Base-by-base conservation (phyloP, 1,140 invertebrate species). In the Meloidogyne hapla region DNA sequence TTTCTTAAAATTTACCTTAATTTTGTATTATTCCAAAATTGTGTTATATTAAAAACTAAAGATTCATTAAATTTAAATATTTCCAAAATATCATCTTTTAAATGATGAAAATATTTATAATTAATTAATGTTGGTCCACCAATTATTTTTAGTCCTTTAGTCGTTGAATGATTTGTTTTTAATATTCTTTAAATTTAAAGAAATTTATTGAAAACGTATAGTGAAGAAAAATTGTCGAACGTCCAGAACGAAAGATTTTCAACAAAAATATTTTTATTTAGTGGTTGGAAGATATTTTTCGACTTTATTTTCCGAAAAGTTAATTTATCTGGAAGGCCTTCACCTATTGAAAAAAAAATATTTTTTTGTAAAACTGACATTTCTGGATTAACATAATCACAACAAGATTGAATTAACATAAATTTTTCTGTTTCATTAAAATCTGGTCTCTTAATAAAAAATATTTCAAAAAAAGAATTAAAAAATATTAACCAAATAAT, bases 161-260 rank as follows among this genome's bases (percentile, higher is more conserved):
- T 66, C 4, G 15, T 66, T 26, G 64, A 66, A 66, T 66, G 26
- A 26, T 33, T 40, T 66, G 38, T 40, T 66, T 66, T 5, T 66
- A 66, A 28, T 25, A 66, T 40, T 66, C 38, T 66, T 66, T 66
- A 66, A 66, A 21, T 13, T 21, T 25, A 33, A 33, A n/a, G 8
- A n/a, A 66, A 66, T n/a, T n/a, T n/a, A n/a, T n/a, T n/a, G n/a
- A n/a, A n/a, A n/a, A n/a, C n/a, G n/a, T n/a, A n/a, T n/a, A n/a
- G n/a, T n/a, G n/a, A n/a, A n/a, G n/a, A n/a, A n/a, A n/a, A n/a
- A n/a, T n/a, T n/a, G n/a, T n/a, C n/a, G n/a, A n/a, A n/a, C n/a
- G n/a, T n/a, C n/a, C n/a, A n/a, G n/a, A n/a, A n/a, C n/a, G n/a
- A n/a, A n/a, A n/a, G n/a, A 33, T 33, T 33, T 33, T 33, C 8